A percentile compares a stretch with the other conserved stretches of the same genome.
phyloP scores from a whole-genome alignment of 2,888 invertebrate species.

The Cordilura impudica region DNA sequence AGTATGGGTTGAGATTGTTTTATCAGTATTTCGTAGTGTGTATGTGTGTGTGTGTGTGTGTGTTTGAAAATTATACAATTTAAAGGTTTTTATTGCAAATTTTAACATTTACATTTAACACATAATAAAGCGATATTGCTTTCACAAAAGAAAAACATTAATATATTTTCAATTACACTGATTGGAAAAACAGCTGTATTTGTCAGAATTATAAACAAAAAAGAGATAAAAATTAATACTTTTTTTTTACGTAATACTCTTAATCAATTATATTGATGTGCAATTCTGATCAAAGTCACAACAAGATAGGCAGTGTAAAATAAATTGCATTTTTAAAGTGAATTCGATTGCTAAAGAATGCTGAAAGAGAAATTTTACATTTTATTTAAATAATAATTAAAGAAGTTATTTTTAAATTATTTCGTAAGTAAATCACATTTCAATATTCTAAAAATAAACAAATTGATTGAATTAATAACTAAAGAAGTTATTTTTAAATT shows the following conservation, averaged over 20 bases:
- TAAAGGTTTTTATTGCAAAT: slow-evolving; percentile 12
- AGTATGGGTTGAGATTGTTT: slow-evolving; percentile 24
- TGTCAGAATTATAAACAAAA: slow-evolving; percentile 2
- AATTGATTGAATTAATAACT: no score
- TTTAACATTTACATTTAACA: slow-evolving; percentile 19
- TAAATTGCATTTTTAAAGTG: no score
- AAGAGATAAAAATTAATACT: neutral
- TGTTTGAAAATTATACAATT: neutral
- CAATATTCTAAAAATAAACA: no score
- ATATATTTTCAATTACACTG: neutral
- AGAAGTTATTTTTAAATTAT: no score
- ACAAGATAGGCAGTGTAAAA: no score
- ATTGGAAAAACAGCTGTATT: slow-evolving; percentile 26
- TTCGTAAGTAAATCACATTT: no score
- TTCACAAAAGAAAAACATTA: neutral
- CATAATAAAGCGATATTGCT: neutral
- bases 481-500: no score
- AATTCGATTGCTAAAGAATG: no score
- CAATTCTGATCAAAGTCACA: no score
- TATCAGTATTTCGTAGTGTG: neutral
- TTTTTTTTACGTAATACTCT: neutral
- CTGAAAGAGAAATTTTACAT: no score
- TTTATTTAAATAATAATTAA: no score
- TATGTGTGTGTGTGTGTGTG: neutral
- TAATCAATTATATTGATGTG: neutral